Evolutionary conservation across 2,888 invertebrate species (phyloP), one percentile per base, ranked within the genome.

Genomic region (Cynaeus angustus): DNA sequence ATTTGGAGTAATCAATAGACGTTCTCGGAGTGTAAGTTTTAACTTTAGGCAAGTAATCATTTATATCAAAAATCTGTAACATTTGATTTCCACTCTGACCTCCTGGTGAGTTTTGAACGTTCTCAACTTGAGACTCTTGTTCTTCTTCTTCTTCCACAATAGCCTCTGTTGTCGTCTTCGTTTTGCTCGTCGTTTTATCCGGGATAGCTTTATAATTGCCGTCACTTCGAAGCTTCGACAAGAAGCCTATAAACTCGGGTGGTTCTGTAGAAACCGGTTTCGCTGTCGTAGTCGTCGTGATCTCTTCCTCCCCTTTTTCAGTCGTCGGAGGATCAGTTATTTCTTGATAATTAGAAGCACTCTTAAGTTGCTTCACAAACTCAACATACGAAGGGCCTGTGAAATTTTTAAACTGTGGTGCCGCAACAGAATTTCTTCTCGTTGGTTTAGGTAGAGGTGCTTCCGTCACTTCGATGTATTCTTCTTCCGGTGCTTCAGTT

Each of bases 241-340:
- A 74, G 52, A 84, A 79, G 55, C 70, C 79, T 48, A 84, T 71
- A 77, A 82, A 85, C 72, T 80, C 81, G 7, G 84, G 83, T 1
- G 81, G 79, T n/a, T 70, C 77, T 3, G 81, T 82, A 30, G 78
- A 75, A 12, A 68, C 65, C 7, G 79, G 71, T 70, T 75, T 71
- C 3, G 70, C 28, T 8, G 81, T 81, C 12, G 77, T 68, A 13
- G 74, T 72, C 3, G 75, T 72, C 28, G 74, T 76, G 1, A 71
- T 61, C 50, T 70, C 76, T 53, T 74, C 73, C 37, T 70, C 65
- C n/a, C 69, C 67, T 71, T 77, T 80, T 66, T 80, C 78, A 3
- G 79, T 79, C 1, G 83, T 81, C 12, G 82, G 79, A 3, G 84
- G 83, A 76, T 85, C 84, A n/a, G 80, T 77, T 43, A 85, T 84